Base-by-base conservation (phyloP, 2,888 invertebrate genomes). In the Agriopis aurantiaria region DNA sequence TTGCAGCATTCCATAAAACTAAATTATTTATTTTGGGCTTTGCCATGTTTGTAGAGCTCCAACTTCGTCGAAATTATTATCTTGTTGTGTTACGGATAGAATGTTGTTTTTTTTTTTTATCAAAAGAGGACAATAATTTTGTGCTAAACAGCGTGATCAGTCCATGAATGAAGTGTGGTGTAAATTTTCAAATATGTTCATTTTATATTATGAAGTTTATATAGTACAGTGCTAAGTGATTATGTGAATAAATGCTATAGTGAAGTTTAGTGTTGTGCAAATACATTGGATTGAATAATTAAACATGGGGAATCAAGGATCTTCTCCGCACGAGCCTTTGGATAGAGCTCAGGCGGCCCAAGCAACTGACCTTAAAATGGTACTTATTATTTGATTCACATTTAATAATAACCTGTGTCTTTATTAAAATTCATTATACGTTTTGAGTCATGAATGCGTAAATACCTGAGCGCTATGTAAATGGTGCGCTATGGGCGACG, bases 231-330 rank as follows among this genome's bases (percentile, higher is more conserved):
- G 71, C 62, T 70, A 59, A 73, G 66, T 75, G 70, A 66, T 67
- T 62, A 64, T 73, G 80, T 84, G 82, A 78, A 77, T 81, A 80
- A 78, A 79, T 83, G 78, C 72, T 71, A 82, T 75, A 76, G 83
- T 84, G 85, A 79, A 83, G 81, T 81, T 79, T 75, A 78, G 67
- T 71, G 68, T 72, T 77, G 80, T 78, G 80, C 75, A 78, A 73
- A 80, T 73, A 78, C 59, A 69, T 70, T 75, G 75, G 74, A 68
- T 69, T 72, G 68, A 75, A 73, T 74, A 71, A 63, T 65, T 64
- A 73, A 90, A 77, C 80, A 97, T 97, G 97, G 97, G 97, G 85
- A 97, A 97, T 90, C 97, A 97, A 91, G 97, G 97, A 85, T 97
- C 97, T 80, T 97, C 97, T 85, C 95, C 96, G 79, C 97, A 97